Conservation (phyloP, 2,888 invertebrate species). For the Clanis bilineata region DNA sequence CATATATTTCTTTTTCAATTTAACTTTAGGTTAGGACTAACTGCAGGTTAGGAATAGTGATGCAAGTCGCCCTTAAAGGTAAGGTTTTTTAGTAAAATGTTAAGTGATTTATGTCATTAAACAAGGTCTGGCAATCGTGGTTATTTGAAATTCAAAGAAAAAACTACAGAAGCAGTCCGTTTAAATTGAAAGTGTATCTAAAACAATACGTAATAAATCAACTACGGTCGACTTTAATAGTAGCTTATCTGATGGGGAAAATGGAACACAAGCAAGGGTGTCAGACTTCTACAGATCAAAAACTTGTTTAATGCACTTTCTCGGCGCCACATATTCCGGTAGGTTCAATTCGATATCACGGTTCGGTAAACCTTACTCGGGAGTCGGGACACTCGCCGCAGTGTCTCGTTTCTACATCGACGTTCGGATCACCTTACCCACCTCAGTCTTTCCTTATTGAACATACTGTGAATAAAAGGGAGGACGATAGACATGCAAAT, state of each 20-base stretch:
- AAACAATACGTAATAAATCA: not conserved
- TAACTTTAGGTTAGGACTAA: too few relatives aligned
- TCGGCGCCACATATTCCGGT: not conserved
- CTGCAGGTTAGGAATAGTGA: too few relatives aligned
- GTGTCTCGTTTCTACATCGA: slow-evolving; percentile 48
- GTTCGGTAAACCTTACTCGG: slow-evolving; percentile 12
- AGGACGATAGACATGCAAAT: slow-evolving; percentile 12
- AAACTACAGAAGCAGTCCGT: too few relatives aligned
- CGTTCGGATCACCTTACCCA: slow-evolving; percentile 46
- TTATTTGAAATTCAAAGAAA: too few relatives aligned
- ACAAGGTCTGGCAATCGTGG: too few relatives aligned
- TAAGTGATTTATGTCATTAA: too few relatives aligned
- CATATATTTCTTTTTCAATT: too few relatives aligned
- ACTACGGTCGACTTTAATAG: not conserved
- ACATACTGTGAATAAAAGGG: not conserved
- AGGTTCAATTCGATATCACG: not conserved
- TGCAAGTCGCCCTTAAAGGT: too few relatives aligned
- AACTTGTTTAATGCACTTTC: not conserved
- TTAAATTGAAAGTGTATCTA: too few relatives aligned
- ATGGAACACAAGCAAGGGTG: not conserved
- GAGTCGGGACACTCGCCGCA: slow-evolving; percentile 24
- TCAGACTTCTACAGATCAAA: not conserved
- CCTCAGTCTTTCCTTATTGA: not conserved
- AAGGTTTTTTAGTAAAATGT: too few relatives aligned
- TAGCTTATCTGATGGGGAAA: not conserved